Evolutionary conservation across 2,797 vertebrate species (phyloP).

Genomic region (Naso thynnoides): DNA sequence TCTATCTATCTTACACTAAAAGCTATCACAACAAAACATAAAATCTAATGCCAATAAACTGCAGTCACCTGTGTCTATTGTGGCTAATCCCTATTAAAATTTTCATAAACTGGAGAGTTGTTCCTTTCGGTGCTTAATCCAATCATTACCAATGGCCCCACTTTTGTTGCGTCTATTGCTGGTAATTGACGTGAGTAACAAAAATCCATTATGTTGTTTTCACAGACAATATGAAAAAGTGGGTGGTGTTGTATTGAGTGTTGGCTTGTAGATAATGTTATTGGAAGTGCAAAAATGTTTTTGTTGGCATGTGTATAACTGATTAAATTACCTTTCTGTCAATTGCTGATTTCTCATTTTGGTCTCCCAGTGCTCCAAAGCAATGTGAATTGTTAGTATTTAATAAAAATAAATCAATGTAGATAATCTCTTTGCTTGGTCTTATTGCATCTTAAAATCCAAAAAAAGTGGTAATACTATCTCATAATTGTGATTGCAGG

Average conservation of each 20-base stretch:
- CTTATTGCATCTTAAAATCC: constrained; percentile 23
- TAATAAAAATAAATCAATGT: constrained; percentile 45
- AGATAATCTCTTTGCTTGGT: constrained; percentile 27
- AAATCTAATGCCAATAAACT: constrained; percentile 12
- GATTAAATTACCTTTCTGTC: constrained; percentile 49
- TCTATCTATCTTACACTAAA: constrained; percentile 6
- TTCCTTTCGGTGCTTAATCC: constrained; percentile 37
- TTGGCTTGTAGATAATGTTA: constrained; percentile 29
- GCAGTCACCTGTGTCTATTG: constrained; percentile 40
- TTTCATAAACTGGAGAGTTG: constrained; percentile 29
- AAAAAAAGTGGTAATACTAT: not conserved
- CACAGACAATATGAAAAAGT: constrained; percentile 33
- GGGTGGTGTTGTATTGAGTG: constrained; percentile 10
- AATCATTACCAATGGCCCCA: constrained; percentile 35
- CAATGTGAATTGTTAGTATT: constrained; percentile 43
- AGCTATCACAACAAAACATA: constrained; percentile 20
- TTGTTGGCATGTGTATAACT: constrained; percentile 19
- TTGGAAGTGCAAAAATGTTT: constrained; percentile 45
- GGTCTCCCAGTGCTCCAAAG: constrained; percentile 21
- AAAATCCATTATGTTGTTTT: constrained; percentile 43
- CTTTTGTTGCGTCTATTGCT: constrained; percentile 26
- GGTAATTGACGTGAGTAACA: constrained; percentile 38
- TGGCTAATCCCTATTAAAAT: constrained; percentile 10
- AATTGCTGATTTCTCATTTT: constrained; percentile 47
- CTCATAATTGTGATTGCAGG: not conserved